Evolutionary conservation across 2,113 vertebrate genomes (phyloP).

Genomic region (Phocoena phocoena): DNA sequence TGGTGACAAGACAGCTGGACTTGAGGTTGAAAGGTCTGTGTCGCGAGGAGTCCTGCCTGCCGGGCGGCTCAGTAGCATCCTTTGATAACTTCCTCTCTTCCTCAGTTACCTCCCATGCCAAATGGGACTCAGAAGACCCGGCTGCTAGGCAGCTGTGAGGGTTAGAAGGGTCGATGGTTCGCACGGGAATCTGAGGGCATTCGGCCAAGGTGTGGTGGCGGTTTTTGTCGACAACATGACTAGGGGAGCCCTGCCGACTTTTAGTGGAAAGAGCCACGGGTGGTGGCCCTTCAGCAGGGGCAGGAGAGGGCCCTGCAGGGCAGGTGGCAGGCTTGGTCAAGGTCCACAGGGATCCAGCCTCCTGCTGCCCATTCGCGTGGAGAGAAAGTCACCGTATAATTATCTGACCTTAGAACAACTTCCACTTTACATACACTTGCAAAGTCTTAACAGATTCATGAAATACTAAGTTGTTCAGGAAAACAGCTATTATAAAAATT

Average conservation of each 20-base stretch:
- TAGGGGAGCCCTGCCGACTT: background rate
- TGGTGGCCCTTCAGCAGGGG: background rate
- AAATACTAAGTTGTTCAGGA: background rate
- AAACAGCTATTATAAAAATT: background rate
- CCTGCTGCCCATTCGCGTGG: accelerated
- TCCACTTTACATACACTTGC: background rate
- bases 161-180: background rate
- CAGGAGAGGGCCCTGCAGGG: background rate
- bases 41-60: background rate
- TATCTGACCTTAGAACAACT: background rate
- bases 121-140: background rate
- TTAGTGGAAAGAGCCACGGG: background rate
- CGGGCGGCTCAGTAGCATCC: background rate
- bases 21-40: background rate
- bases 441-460: background rate
- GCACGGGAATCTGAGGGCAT: background rate
- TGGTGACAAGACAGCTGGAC: background rate
- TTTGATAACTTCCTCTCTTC: background rate
- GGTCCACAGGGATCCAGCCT: accelerated
- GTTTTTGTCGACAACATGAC: background rate
- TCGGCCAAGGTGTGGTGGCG: background rate
- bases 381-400: background rate
- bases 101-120: background rate
- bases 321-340: background rate
- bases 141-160: background rate